phyloP scores from a whole-genome alignment of 2,888 invertebrate species.

The Spatulosminthurus flaviceps region DNA sequence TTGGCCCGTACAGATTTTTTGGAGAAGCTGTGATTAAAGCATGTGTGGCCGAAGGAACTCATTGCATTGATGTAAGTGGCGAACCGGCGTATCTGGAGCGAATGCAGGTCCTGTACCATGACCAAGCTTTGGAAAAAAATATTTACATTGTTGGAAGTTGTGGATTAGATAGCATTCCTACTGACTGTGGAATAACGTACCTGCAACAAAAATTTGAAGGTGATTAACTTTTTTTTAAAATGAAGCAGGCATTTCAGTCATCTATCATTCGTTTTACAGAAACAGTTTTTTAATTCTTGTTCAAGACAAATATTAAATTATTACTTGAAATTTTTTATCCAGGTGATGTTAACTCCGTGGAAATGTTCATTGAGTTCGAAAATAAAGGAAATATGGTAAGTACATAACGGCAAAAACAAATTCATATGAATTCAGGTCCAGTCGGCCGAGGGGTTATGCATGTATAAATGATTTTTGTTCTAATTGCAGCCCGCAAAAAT shows the following conservation, averaged over 20 bases:
- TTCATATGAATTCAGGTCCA: too few relatives aligned
- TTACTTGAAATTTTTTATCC: too few relatives aligned
- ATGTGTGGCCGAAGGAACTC: slow-evolving; percentile 80
- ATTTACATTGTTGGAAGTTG: slow-evolving; percentile 86
- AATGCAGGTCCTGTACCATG: slow-evolving; percentile 83
- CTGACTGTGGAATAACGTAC: slow-evolving; percentile 85
- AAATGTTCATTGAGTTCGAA: slow-evolving; percentile 72
- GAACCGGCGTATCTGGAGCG: slow-evolving; percentile 75
- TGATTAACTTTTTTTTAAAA: slow-evolving; percentile 59
- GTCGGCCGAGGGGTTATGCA: too few relatives aligned
- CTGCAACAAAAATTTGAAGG: slow-evolving; percentile 81
- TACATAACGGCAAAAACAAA: too few relatives aligned
- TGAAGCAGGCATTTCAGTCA: too few relatives aligned
- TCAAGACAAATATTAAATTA: too few relatives aligned
- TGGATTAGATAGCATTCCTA: slow-evolving; percentile 92
- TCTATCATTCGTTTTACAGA: too few relatives aligned
- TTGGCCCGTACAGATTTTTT: slow-evolving; percentile 88
- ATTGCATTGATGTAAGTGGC: slow-evolving; percentile 83
- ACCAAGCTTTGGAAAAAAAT: slow-evolving; percentile 79
- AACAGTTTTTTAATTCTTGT: too few relatives aligned
- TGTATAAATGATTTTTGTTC: too few relatives aligned
- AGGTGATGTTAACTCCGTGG: slow-evolving; percentile 75
- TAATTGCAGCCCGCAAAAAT: slow-evolving; percentile 69
- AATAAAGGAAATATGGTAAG: slow-evolving; percentile 1
- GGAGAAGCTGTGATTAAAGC: slow-evolving; percentile 93